Evolutionary conservation across 2,113 vertebrate species (phyloP).

Genomic region (Dinomys branickii): DNA sequence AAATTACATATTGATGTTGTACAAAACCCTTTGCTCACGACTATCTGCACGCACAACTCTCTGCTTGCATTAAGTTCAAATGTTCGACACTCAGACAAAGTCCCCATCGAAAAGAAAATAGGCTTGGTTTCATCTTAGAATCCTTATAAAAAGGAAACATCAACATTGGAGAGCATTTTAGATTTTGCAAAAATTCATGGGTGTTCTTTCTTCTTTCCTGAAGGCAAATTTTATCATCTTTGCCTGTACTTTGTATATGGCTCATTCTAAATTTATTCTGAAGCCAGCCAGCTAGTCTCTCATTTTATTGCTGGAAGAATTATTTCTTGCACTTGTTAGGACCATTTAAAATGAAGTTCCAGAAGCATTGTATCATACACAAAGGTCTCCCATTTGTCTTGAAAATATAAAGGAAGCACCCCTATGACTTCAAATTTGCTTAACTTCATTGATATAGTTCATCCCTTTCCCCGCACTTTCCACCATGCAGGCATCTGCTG

Average conservation of each 20-base stretch:
- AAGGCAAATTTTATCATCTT: neutral
- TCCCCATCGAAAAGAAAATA: neutral
- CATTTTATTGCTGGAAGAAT: neutral
- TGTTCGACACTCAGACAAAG: neutral
- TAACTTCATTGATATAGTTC: neutral
- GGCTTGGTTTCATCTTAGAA: neutral
- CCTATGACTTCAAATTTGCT: neutral
- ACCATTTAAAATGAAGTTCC: neutral
- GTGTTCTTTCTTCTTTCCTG: neutral
- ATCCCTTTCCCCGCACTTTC: accelerated
- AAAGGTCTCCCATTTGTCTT: neutral
- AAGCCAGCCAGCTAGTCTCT: neutral
- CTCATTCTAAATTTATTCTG: neutral
- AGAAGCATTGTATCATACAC: neutral
- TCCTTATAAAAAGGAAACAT: neutral
- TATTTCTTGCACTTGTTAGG: neutral
- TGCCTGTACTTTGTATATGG: neutral
- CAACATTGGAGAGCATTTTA: neutral
- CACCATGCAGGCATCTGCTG: neutral
- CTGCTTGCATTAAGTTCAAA: neutral
- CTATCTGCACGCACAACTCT: neutral
- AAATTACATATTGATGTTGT: neutral
- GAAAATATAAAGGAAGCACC: neutral
- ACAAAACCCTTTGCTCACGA: neutral
- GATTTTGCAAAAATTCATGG: neutral